Evolutionary conservation across 1,140 invertebrate genomes (phyloP).

Genomic region (Nymphalis io): DNA sequence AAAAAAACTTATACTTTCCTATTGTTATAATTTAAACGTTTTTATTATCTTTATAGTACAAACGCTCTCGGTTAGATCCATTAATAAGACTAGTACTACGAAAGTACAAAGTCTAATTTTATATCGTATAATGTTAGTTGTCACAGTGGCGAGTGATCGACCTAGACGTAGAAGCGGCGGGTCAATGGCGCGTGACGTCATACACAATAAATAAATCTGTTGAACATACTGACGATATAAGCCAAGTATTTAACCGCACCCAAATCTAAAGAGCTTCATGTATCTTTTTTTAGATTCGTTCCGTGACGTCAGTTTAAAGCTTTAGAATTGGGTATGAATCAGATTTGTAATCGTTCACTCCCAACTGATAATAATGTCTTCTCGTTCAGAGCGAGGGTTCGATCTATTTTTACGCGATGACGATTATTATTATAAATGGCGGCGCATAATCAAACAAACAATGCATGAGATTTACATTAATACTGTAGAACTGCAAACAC

Average conservation of each 20-base stretch:
- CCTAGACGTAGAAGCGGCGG: slow-evolving; percentile 32
- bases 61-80: background rate
- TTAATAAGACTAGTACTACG: background rate
- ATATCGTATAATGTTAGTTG: background rate
- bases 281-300: slow-evolving; percentile 4
- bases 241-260: slow-evolving; percentile 51
- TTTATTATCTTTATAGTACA: background rate
- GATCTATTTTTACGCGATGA: slow-evolving; percentile 48
- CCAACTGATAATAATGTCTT: slow-evolving; percentile 43
- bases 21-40: no score
- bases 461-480: slow-evolving; percentile 1
- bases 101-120: background rate
- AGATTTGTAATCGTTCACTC: slow-evolving; percentile 35
- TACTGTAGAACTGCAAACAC: background rate
- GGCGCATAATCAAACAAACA: slow-evolving; percentile 29
- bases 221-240: slow-evolving; percentile 40
- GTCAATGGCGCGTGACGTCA: slow-evolving; percentile 73
- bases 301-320: background rate
- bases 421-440: slow-evolving; percentile 35
- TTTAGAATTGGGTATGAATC: slow-evolving; percentile 34
- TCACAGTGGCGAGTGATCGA: slow-evolving; percentile 11
- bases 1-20: no score
- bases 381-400: slow-evolving; percentile 31
- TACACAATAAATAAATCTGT: slow-evolving; percentile 47
- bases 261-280: slow-evolving; percentile 29